Base-by-base conservation (phyloP, 2,888 invertebrate species). In the Epistrophe grossulariae region DNA sequence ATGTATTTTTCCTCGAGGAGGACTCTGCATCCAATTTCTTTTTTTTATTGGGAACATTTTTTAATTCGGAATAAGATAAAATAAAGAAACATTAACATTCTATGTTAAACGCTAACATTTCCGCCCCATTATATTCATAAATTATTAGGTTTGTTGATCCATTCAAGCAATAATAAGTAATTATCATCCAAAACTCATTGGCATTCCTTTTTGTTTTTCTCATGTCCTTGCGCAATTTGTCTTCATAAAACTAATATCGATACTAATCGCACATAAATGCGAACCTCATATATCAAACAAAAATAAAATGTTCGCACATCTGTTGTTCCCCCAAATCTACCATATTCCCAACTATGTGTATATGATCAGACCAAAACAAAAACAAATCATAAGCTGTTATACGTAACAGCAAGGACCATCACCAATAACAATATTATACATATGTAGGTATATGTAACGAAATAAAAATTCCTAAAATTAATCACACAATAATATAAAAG, bases 211-310 rank as follows among this genome's bases (percentile, higher is more conserved):
- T 70, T 55, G 28, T n/a, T 55, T 55, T 24, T 7, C 70, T 52
- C 70, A 70, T 78, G 70, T 60, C 60, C 38, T 48, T 78, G 17
- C 4, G 68, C 78, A 85, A 85, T 85, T 81, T 85, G 85, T 85
- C 81, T 85, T 85, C 78, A 85, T 85, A 70, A 78, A 70, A 73
- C 78, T 81, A 60, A 81, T 81, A 81, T 81, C 81, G 81, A 78
- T 81, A 70, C 64, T 70, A 81, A 74, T 85, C 77, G 73, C 64
- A 64, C 78, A 81, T 64, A 70, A 66, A 76, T 76, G 52, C 72
- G n/a, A 31, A 52, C 43, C 68, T 71, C 64, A 81, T 85, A 74
- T 81, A 85, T 85, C 81, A 85, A 78, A 78, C 52, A 84, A 62
- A 43, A 81, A 78, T 59, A 84, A 62, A 55, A 38, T 55, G 24